phyloP scores from a whole-genome alignment of 2,888 invertebrate genomes.

The Tetanocera ferruginea region DNA sequence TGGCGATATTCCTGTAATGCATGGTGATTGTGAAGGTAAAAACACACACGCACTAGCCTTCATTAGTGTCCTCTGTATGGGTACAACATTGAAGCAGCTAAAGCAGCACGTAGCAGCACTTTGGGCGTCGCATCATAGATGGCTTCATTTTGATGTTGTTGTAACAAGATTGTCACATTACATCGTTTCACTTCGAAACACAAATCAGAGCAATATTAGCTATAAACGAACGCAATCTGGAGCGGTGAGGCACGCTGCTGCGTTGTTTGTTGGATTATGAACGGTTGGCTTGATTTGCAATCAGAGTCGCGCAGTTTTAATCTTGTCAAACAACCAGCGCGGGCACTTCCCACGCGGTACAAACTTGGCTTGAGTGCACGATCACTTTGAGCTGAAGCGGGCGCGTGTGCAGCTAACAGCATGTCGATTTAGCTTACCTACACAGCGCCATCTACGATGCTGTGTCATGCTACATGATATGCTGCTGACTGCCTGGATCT shows the following conservation, averaged over 20 bases:
- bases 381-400: neutral
- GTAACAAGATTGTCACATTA: slow-evolving; percentile 56
- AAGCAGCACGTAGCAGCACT: neutral
- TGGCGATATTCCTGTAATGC: slow-evolving; percentile 78
- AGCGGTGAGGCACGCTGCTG: neutral
- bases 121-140: slow-evolving; percentile 13
- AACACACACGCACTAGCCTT: neutral
- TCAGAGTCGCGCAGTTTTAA: slow-evolving; percentile 23
- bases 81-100: no score
- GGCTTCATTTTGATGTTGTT: slow-evolving; percentile 13
- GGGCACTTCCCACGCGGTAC: slow-evolving; percentile 30
- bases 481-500: neutral
- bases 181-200: slow-evolving; percentile 55
- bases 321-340: slow-evolving; percentile 22
- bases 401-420: slow-evolving; percentile 3
- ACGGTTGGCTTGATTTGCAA: slow-evolving; percentile 3
- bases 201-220: slow-evolving; percentile 56
- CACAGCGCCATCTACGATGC: neutral
- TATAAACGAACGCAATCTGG: slow-evolving; percentile 45
- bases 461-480: neutral
- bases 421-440: slow-evolving; percentile 23
- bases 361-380: neutral
- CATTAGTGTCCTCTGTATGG: neutral
- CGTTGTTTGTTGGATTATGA: no score
- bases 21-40: slow-evolving; percentile 74